Base-by-base conservation (phyloP, 2,888 invertebrate genomes). In the Brachynemurus nebulosus region DNA sequence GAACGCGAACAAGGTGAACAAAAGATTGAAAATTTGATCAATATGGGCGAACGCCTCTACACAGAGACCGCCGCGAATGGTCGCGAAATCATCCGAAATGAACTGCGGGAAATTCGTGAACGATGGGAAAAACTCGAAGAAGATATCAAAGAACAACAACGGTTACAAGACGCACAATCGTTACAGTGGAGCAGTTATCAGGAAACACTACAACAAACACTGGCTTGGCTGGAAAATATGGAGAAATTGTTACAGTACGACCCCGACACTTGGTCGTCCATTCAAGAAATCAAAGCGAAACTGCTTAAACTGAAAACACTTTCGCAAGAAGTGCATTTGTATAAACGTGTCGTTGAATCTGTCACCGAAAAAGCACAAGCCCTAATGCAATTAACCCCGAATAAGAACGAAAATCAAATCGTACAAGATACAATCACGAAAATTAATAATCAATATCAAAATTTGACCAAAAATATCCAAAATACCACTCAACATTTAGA, bases 21-120 rank as follows among this genome's bases (percentile, higher is more conserved):
- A 54, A 78, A 85, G 53, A 70, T 95, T 23, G 74, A 76, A 43
- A 74, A 78, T 30, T 64, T 91, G 14, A 80, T 82, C 11, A 71
- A 79, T 3, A 73, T 83, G 1, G 90, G 90, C 2, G 95, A 96
- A 58, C 81, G 84, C 60, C 76, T 95, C n/a, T 73, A 91, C 48
- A 88, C 92, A 0, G 90, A 91, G 62, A 96, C 93, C 2, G 86
- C 92, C 8, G 83, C 93, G 1, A 80, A 81, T 53, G 95, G 95
- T 1, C 75, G 95, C 48, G 95, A 96, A 62, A 76, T 74, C 42
- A 81, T 95, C 45, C 75, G 95, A n/a, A 78, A 82, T 51, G 86
- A 92, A 60, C 67, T 93, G 45, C 73, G 89, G 55, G 70, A 75
- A 19, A 73, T 88, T 12, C 75, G 89, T 54, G 86, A 89, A 58